Evolutionary conservation across 1,140 invertebrate species (phyloP).

Genomic region (Acyrthosiphon pisum): DNA sequence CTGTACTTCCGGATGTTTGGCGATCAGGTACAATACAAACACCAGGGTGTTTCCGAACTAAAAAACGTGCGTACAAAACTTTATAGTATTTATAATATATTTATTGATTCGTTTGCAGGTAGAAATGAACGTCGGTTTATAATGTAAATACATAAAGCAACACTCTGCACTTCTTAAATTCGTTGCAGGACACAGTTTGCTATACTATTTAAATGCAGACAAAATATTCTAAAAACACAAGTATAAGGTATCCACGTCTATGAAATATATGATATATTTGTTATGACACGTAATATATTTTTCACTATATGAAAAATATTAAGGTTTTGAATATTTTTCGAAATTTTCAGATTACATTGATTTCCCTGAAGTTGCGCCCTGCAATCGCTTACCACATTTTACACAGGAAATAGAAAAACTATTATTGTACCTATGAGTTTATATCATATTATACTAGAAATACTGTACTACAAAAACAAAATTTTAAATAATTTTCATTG

Average conservation of each 20-base stretch:
- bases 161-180: background rate
- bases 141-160: background rate
- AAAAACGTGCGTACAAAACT: constrained; percentile 55
- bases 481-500: no score
- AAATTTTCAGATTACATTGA: background rate
- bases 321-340: background rate
- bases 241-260: background rate
- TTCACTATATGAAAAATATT: background rate
- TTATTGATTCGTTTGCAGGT: constrained; percentile 44
- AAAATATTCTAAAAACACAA: background rate
- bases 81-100: background rate
- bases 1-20: constrained; percentile 74
- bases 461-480: no score
- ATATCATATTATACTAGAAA: background rate
- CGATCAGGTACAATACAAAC: constrained; percentile 79
- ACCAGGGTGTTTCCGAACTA: constrained; percentile 84
- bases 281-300: background rate
- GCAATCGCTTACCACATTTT: background rate
- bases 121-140: background rate
- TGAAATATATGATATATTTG: background rate
- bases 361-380: no score
- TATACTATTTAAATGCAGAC: background rate
- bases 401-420: background rate
- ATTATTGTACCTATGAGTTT: background rate
- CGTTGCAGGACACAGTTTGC: background rate